phyloP scores from a whole-genome alignment of 1,140 invertebrate species.

The Monomorium pharaonis region DNA sequence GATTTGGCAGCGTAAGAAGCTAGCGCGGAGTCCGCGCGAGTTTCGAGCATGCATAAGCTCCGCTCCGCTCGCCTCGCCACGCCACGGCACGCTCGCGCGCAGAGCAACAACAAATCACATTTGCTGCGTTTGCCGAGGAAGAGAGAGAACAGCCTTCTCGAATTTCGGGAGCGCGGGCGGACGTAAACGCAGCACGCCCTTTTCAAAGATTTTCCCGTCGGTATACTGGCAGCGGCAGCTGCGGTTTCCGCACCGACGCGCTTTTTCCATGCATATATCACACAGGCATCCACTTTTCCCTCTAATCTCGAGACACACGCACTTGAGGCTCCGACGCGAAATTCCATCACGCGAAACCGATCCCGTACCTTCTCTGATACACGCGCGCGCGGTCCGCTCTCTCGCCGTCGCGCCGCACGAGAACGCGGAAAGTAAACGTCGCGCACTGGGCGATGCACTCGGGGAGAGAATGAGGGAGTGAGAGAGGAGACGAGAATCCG shows the following conservation, averaged over 20 bases:
- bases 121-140: background rate
- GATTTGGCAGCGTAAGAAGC: slow-evolving; percentile 44
- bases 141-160: slow-evolving; percentile 16
- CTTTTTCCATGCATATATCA: background rate
- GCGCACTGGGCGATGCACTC: slow-evolving; percentile 32
- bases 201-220: background rate
- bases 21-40: slow-evolving; percentile 19
- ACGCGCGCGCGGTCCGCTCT: background rate
- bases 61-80: background rate
- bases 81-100: background rate
- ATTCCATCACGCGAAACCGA: background rate
- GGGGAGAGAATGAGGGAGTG: background rate
- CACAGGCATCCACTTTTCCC: background rate
- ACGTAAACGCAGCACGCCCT: background rate
- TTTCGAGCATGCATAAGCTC: background rate
- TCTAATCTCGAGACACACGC: background rate
- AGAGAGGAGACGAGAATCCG: background rate
- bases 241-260: background rate
- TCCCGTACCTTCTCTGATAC: background rate
- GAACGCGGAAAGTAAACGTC: slow-evolving; percentile 27
- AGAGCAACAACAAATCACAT: slow-evolving; percentile 34
- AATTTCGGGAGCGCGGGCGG: slow-evolving; percentile 22
- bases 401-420: background rate
- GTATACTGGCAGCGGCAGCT: no score
- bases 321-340: background rate